Base-by-base conservation (phyloP, 2,888 invertebrate species). In the Cremastinae sp. region DNA sequence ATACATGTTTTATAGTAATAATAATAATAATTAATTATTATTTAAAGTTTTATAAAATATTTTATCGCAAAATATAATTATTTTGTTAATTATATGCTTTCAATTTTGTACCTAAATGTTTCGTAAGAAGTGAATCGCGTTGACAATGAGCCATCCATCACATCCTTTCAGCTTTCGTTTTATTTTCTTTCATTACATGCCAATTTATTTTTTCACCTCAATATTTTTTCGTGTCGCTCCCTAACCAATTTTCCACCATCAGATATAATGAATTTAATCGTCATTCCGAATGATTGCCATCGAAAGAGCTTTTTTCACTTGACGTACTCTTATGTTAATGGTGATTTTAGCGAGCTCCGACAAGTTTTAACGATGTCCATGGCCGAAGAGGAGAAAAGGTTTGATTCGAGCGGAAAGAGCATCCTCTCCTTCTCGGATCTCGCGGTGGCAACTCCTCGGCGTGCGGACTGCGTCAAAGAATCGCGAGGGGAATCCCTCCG, bases 341-440 rank as follows among this genome's bases (percentile, higher is more conserved):
- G 10, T 69, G 69, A 49, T 69, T 45, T 41, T 20, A 35, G 5
- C 53, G 35, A n/a, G 28, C 5, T 20, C 28, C 37, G 47, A 45
- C 51, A 75, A 80, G 73, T 80, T 80, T 75, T 75, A 80, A 80
- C 75, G 79, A 80, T 53, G 16, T 65, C 41, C 18, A 16, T 8
- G 14, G 0, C 22, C 2, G 3, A 37, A 8, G 18, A 0, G 10
- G 18, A 51, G 28, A 41, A 65, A 72, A 61, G 20, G 49, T 39
- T 39, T 12, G 41, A 28, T 41, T 12, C 7, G 16, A 37, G 18
- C 18, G 58, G 3, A 53, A 9, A 58, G 18, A 28, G 55, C 16
- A 35, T 65, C 20, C 49, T 28, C 28, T 56, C 41, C 37, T 58
- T 64, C 39, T 7, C 58, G 43, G 45, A 9, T 53, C n/a, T 39